Conservation (phyloP, 2,888 invertebrate species). For the Synanthedon myopaeformis region DNA sequence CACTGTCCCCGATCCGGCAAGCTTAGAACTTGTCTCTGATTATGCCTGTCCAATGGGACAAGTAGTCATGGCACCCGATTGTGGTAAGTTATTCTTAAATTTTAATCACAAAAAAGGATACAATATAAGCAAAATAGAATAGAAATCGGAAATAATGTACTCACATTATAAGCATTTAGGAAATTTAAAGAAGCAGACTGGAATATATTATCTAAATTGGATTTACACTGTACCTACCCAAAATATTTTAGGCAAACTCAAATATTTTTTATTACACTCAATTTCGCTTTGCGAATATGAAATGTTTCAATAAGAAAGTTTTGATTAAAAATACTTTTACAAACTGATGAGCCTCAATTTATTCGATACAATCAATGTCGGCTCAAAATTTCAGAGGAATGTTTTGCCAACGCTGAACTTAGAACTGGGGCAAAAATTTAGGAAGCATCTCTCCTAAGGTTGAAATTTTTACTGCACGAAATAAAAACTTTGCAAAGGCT, state of each 20-base stretch:
- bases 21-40: slow-evolving; percentile 86
- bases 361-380: background rate
- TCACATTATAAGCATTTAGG: background rate
- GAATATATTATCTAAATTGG: too few species aligned
- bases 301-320: background rate
- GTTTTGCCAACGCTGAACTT: too few species aligned
- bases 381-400: too few species aligned
- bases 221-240: too few species aligned
- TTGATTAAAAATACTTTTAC: background rate
- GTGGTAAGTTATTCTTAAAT: slow-evolving; percentile 72
- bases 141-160: background rate
- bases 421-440: too few species aligned
- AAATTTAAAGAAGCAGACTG: background rate
- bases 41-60: slow-evolving; percentile 94
- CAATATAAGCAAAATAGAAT: background rate
- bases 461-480: too few species aligned
- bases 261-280: too few species aligned
- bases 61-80: slow-evolving; percentile 93
- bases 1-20: slow-evolving; percentile 93
- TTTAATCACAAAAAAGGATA: background rate
- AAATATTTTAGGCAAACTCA: too few species aligned
- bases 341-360: background rate
- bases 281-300: background rate
- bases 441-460: too few species aligned
- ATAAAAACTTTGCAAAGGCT: too few species aligned